phyloP scores from a whole-genome alignment of 2,797 vertebrate species.

The Mastacembelus armatus region DNA sequence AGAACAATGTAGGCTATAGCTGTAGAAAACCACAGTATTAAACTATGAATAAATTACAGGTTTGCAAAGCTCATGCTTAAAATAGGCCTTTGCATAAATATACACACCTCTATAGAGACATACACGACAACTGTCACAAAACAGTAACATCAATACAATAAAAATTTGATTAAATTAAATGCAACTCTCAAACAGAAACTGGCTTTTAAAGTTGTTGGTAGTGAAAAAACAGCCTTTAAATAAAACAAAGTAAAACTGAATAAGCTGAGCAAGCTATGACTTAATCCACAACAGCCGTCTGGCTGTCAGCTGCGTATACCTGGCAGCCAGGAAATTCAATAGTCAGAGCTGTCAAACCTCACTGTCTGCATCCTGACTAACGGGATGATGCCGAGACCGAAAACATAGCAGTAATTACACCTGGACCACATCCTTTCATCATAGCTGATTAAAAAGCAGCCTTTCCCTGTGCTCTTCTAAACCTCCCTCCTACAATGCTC shows the following conservation, averaged over 20 bases:
- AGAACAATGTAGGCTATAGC: not conserved
- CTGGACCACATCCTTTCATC: constrained; percentile 73
- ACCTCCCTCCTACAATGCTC: constrained; percentile 9
- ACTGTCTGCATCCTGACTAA: constrained; percentile 45
- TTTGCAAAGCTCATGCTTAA: too few relatives aligned
- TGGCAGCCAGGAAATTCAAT: constrained; percentile 28
- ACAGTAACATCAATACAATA: too few relatives aligned
- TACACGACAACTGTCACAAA: too few relatives aligned
- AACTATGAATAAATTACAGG: too few relatives aligned
- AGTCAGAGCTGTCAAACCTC: constrained; percentile 46
- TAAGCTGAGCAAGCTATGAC: constrained; percentile 40
- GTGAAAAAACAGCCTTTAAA: not conserved
- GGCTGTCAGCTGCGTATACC: constrained; percentile 27
- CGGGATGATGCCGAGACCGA: constrained; percentile 41
- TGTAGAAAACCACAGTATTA: too few relatives aligned
- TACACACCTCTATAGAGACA: too few relatives aligned
- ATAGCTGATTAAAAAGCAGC: constrained; percentile 77
- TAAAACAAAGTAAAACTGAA: constrained; percentile 20
- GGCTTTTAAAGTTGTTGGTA: not conserved
- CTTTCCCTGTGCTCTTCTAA: constrained; percentile 32
- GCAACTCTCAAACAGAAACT: too few relatives aligned
- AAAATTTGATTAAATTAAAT: too few relatives aligned
- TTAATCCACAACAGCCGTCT: constrained; percentile 47
- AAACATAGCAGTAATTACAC: constrained; percentile 71
- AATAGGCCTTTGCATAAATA: too few relatives aligned